Evolutionary conservation across 2,113 vertebrate genomes (phyloP), one percentile per base, ranked within the genome.

Genomic region (Beaufortia kweichowensis): DNA sequence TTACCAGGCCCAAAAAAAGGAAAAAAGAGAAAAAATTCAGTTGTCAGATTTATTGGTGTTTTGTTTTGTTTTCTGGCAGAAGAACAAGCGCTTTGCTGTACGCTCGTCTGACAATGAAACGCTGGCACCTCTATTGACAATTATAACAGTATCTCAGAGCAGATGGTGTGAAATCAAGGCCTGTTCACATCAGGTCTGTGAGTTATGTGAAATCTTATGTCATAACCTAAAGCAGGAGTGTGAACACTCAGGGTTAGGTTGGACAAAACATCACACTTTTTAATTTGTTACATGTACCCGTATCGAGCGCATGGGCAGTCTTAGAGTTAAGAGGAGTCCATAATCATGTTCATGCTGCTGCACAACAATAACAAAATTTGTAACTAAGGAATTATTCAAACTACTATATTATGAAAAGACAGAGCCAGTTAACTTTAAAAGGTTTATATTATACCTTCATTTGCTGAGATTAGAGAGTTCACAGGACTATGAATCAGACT

Each of bases 1-100:
- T 74, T 76, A 75, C 77, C 73, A 82, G 39, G 43, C 41, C 24
- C 6, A 4, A 21, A 73, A 61, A 26, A 21, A 28, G 12, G n/a
- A 48, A n/a, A 14, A 19, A 31, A 57, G 57, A 62, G 10, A 26
- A 50, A 67, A 81, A 81, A 41, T 41, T 43, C 29, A 35, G 50
- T 78, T 62, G 73, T 79, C 48, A 64, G 66, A 82, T 76, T 79
- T 79, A 82, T 79, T 70, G 71, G 74, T 55, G 72, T 57, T 77
- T 75, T 75, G 46, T 67, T 31, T 79, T 39, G 43, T 76, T 79
- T 67, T 28, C 26, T 76, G 68, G 71, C 73, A 57, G 60, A 61
- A 39, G 29, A 73, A 63, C 50, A 67, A 73, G 39, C 61, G 31
- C 64, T 79, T 82, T 17, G 41, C 35, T 61, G 68, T 66, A 79